These are phyloP conservation scores for Greenwoodochromis staneri DNA, from an alignment of 2,113 vertebrate species.

Conservation along the genomic window DNA sequence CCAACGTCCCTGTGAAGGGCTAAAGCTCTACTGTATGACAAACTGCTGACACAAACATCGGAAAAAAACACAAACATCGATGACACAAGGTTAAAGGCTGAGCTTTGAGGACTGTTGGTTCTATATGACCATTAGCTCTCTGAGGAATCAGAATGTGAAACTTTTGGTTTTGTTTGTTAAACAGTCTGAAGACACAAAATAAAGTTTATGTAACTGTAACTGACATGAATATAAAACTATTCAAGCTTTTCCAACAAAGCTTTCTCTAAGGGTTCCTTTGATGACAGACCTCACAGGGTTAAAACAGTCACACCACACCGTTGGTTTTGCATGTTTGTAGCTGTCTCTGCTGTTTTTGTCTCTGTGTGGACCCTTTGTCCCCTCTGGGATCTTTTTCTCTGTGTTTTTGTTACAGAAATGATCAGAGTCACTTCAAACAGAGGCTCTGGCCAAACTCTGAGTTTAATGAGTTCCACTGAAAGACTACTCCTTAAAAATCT, in stretches of 20 bases:
- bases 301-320: background rate
- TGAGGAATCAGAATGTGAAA: background rate
- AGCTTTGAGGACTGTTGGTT: background rate
- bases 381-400: background rate
- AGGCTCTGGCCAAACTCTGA: background rate
- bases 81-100: background rate
- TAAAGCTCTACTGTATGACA: rapidly evolving
- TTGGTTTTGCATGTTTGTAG: background rate
- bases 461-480: background rate
- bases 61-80: background rate
- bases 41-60: background rate
- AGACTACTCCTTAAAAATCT: background rate
- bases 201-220: background rate
- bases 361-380: background rate
- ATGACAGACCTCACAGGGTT: background rate
- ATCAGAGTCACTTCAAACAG: background rate
- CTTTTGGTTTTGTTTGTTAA: background rate
- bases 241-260: background rate
- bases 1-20: background rate
- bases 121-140: background rate
- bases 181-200: background rate
- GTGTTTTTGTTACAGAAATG: background rate
- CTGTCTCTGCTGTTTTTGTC: background rate
- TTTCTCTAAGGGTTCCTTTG: background rate
- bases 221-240: background rate